Conservation (phyloP, 1,140 invertebrate genomes). For the Drosophila orena region DNA sequence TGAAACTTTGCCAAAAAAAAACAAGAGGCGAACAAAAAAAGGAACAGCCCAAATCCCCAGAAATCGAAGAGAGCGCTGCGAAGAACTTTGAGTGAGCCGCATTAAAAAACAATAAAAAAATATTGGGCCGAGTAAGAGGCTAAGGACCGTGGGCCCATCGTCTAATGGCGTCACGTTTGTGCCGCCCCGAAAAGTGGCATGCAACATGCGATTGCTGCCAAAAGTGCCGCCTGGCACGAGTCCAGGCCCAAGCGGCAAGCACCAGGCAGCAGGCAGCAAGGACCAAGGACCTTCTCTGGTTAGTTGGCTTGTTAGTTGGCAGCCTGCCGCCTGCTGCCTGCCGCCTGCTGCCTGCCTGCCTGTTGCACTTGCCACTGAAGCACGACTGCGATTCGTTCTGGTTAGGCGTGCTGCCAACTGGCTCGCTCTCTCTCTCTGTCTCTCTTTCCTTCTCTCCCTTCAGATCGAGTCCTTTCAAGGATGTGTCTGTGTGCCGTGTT, state of each 20-base stretch:
- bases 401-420: conserved; percentile 49
- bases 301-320: conserved; percentile 81
- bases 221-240: conserved; percentile 80
- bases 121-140: conserved; percentile 30
- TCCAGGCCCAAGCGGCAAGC: conserved; percentile 43
- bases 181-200: conserved; percentile 78
- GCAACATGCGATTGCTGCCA: conserved; percentile 84
- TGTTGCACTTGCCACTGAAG: conserved; percentile 63
- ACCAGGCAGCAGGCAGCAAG: conserved; percentile 9
- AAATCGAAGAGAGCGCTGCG: conserved; percentile 28
- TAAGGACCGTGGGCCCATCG: conserved; percentile 46
- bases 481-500: conserved; percentile 67
- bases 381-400: conserved; percentile 49
- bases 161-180: conserved; percentile 81
- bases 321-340: conserved; percentile 66
- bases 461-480: conserved; percentile 26
- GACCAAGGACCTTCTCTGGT: conserved; percentile 52
- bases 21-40: conserved; percentile 7
- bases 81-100: conserved; percentile 59
- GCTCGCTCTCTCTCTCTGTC: not conserved
- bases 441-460: not conserved
- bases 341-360: conserved; percentile 49
- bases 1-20: conserved; percentile 78
- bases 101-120: conserved; percentile 82
- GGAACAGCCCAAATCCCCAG: conserved; percentile 1